Percentiles rank a stretch among this genome's conserved stretches.
Evolutionary conservation across 2,888 invertebrate genomes (phyloP).

Genomic region (Mongoloraphidia duomilia): DNA sequence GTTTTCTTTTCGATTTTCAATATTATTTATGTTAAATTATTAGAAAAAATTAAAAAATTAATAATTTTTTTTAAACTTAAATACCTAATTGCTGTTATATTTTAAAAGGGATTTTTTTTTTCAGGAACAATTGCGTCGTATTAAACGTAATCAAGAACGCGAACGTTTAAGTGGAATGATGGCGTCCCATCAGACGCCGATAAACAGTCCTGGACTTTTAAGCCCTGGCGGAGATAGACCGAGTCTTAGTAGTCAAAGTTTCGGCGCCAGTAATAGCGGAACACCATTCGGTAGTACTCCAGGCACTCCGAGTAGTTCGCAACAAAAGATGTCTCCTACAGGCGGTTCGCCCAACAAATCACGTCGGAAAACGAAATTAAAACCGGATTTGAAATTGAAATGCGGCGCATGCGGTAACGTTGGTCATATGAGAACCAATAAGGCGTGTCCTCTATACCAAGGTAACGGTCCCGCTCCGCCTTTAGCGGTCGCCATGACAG

Average conservation of each 20-base stretch:
- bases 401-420: slow-evolving; percentile 95
- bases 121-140: slow-evolving; percentile 78
- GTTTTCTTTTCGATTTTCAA: no score
- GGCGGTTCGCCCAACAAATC: slow-evolving; percentile 42
- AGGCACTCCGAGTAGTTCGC: slow-evolving; percentile 23
- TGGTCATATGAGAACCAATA: slow-evolving; percentile 75
- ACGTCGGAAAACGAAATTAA: slow-evolving; percentile 69
- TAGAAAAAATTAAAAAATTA: no score
- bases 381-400: slow-evolving; percentile 80
- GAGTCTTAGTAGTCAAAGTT: no score
- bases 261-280: no score
- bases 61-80: no score
- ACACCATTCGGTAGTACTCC: background rate
- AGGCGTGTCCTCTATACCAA: slow-evolving; percentile 90
- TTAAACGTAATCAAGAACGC: slow-evolving; percentile 86
- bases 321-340: slow-evolving; percentile 25
- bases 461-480: slow-evolving; percentile 46
- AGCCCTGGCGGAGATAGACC: no score
- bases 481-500: slow-evolving; percentile 56
- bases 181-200: background rate
- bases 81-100: no score
- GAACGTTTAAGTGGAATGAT: slow-evolving; percentile 46
- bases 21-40: no score
- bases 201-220: no score
- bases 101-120: slow-evolving; percentile 1